Conservation (phyloP, 2,113 vertebrate genomes). For the Perca flavescens region DNA sequence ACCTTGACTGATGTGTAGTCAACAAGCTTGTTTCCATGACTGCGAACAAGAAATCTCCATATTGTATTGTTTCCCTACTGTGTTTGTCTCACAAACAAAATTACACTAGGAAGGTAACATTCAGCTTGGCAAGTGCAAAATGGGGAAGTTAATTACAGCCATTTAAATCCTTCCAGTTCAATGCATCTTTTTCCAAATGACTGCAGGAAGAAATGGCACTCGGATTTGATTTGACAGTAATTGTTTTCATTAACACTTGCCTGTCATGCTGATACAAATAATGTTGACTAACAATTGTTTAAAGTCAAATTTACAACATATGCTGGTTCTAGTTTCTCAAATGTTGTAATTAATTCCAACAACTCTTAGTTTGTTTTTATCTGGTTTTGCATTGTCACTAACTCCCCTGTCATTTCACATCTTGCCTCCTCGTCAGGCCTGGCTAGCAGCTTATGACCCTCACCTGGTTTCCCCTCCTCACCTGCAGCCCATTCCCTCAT, state of each 20-base stretch:
- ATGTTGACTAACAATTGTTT: background rate
- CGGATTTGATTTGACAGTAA: background rate
- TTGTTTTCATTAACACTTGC: background rate
- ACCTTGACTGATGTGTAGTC: background rate
- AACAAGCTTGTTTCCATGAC: constrained; percentile 33
- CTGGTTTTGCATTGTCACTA: too few species aligned
- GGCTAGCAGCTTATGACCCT: too few species aligned
- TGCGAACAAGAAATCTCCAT: constrained; percentile 2
- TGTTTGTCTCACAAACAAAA: constrained; percentile 17
- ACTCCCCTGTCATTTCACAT: too few species aligned
- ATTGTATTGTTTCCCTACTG: constrained; percentile 3
- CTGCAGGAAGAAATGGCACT: background rate
- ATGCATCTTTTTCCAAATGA: background rate
- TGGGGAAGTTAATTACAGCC: background rate
- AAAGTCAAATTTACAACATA: background rate
- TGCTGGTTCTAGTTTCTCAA: background rate
- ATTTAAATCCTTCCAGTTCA: background rate
- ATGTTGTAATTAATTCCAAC: background rate
- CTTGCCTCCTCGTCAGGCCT: too few species aligned
- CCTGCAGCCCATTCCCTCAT: too few species aligned
- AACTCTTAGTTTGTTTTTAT: too few species aligned
- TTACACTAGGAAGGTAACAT: background rate
- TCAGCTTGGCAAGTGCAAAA: background rate
- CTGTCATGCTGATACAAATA: background rate
- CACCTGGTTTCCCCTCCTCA: too few species aligned